Evolutionary conservation across 1,140 invertebrate species (phyloP).

Genomic region (Pollicipes pollicipes): DNA sequence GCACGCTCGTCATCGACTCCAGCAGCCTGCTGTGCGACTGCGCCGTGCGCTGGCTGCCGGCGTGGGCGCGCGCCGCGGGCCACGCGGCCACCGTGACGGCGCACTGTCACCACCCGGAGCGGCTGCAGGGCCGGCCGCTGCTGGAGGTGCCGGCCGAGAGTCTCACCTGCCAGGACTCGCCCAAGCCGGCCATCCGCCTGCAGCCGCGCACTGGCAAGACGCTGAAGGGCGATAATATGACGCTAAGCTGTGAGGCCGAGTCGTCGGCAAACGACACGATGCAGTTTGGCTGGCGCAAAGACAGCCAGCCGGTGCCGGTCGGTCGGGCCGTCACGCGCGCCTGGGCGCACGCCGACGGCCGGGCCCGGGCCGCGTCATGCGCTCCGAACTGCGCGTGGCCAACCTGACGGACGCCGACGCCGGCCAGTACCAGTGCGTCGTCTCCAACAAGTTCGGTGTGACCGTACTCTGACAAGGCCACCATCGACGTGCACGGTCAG

Average conservation of each 20-base stretch:
- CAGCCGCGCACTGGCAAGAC: conserved; percentile 59
- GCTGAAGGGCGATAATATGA: conserved; percentile 65
- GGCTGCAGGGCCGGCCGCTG: conserved; percentile 45
- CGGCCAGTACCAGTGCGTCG: conserved; percentile 82
- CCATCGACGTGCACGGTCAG: conserved; percentile 64
- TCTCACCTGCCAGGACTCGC: conserved; percentile 34
- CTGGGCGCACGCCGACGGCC: conserved; percentile 1
- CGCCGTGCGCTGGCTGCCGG: conserved; percentile 54
- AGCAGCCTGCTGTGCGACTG: conserved; percentile 67
- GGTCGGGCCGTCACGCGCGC: conserved; percentile 2
- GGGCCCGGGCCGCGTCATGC: conserved; percentile 22
- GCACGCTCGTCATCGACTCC: conserved; percentile 44
- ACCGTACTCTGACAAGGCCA: conserved; percentile 71
- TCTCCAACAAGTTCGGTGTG: conserved; percentile 71
- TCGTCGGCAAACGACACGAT: conserved; percentile 40
- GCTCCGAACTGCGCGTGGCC: conserved; percentile 47
- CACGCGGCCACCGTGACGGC: conserved; percentile 32
- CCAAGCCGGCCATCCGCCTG: conserved; percentile 64
- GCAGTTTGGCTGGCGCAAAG: conserved; percentile 16
- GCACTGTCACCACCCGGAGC: conserved; percentile 57
- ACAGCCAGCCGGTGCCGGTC: conserved; percentile 15
- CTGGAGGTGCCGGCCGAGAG: conserved; percentile 12
- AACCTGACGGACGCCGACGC: conserved; percentile 55
- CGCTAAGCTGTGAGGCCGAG: conserved; percentile 56
- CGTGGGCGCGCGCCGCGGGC: conserved; percentile 41